These are phyloP conservation scores for Poecilus cupreus DNA, from an alignment of 2,888 invertebrate species.

Conservation along the genomic window DNA sequence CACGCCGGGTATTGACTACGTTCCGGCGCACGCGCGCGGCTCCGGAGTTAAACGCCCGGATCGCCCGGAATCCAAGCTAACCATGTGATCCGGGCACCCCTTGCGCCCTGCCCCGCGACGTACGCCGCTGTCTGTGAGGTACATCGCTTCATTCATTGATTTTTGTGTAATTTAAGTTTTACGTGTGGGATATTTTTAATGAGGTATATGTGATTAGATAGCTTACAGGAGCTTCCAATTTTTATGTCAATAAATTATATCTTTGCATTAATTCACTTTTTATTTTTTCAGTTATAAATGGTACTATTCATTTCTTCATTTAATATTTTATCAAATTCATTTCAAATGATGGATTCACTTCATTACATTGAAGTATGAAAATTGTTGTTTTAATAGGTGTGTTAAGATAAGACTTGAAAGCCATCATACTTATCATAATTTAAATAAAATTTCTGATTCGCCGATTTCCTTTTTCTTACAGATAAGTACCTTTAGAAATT, in stretches of 20 bases:
- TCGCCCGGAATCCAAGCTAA: conserved; percentile 47
- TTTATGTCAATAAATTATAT: neutral
- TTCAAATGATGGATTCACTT: neutral
- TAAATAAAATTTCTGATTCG: neutral
- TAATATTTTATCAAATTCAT: too few species aligned
- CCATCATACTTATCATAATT: neutral
- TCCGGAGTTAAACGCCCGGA: conserved; percentile 55
- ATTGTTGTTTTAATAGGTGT: neutral
- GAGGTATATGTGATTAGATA: neutral
- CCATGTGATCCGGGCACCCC: conserved; percentile 33
- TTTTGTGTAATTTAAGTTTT: conserved; percentile 38
- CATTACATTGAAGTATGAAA: neutral
- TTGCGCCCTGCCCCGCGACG: neutral
- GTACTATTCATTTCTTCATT: too few species aligned
- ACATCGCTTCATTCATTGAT: conserved; percentile 36
- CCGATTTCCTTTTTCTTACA: neutral
- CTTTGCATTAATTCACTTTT: too few species aligned
- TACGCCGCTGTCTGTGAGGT: neutral
- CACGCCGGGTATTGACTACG: conserved; percentile 43
- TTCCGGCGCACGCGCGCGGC: conserved; percentile 34
- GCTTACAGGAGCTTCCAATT: neutral
- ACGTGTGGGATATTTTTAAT: neutral
- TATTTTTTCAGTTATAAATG: too few species aligned
- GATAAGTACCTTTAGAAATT: neutral
- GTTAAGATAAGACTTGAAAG: neutral